phyloP scores from a whole-genome alignment of 2,888 invertebrate genomes.

The Incurvaria masculella region DNA sequence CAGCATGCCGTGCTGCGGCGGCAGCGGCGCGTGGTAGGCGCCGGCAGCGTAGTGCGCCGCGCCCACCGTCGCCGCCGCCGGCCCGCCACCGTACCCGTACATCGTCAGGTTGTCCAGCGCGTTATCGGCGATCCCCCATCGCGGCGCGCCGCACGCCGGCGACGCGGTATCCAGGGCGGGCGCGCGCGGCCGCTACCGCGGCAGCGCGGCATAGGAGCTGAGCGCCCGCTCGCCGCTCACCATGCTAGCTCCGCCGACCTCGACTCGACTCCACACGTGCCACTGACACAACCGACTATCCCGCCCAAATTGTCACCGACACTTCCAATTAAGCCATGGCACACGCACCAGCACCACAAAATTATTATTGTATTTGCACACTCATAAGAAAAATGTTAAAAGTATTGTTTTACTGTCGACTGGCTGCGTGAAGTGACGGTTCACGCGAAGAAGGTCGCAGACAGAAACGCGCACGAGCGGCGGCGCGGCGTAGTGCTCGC shows the following conservation, averaged over 20 bases:
- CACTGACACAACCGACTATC: too few species aligned
- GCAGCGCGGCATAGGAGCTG: neutral
- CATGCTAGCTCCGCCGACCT: neutral
- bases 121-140: constrained; percentile 6
- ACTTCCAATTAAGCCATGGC: too few species aligned
- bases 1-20: constrained; percentile 23
- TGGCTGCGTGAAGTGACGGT: too few species aligned
- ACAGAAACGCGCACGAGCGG: constrained; percentile 7
- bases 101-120: constrained; percentile 24
- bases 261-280: too few species aligned
- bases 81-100: constrained; percentile 37
- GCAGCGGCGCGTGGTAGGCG: constrained; percentile 26
- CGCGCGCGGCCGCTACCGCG: neutral
- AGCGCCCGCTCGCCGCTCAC: neutral
- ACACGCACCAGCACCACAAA: too few species aligned
- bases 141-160: neutral
- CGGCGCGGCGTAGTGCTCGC: constrained; percentile 8
- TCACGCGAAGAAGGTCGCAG: constrained; percentile 2
- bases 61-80: constrained; percentile 31
- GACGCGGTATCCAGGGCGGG: neutral
- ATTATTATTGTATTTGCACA: too few species aligned
- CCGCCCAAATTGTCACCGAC: too few species aligned
- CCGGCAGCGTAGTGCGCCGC: constrained; percentile 34
- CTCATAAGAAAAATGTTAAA: too few species aligned
- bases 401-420: too few species aligned